A percentile compares a stretch with the other conserved stretches of the same genome.
These are phyloP conservation scores for Habropoda laboriosa DNA, from an alignment of 1,140 invertebrate species.

Conservation along the genomic window DNA sequence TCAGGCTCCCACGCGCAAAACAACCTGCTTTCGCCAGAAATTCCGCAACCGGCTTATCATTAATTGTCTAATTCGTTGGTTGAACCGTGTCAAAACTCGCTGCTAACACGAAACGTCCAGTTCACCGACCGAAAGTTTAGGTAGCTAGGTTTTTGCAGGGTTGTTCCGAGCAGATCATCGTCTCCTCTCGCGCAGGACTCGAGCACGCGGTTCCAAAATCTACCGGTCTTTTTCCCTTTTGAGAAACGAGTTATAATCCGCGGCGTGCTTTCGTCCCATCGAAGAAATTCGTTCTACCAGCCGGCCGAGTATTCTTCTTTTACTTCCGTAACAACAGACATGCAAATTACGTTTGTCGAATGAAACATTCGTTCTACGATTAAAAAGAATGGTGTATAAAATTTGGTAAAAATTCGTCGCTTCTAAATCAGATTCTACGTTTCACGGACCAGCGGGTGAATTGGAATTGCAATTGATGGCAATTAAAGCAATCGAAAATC, in stretches of 20 bases:
- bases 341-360: not conserved
- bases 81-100: too few relatives aligned
- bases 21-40: too few relatives aligned
- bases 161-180: too few relatives aligned
- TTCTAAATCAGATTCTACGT: too few relatives aligned
- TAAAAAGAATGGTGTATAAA: too few relatives aligned
- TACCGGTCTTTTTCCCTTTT: conserved; percentile 18
- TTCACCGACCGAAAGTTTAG: conserved; percentile 3
- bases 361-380: conserved; percentile 4
- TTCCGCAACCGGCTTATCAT: not conserved
- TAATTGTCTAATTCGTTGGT: conserved; percentile 25
- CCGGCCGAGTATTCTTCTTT: not conserved
- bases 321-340: too few relatives aligned
- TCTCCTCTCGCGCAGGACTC: not conserved
- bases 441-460: too few relatives aligned
- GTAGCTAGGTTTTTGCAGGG: not conserved
- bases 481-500: too few relatives aligned
- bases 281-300: not conserved
- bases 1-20: too few relatives aligned
- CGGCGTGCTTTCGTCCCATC: not conserved
- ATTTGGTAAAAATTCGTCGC: too few relatives aligned
- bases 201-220: not conserved
- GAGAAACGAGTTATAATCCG: conserved; percentile 9
- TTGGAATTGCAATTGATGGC: not conserved
- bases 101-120: not conserved